Evolutionary conservation across 2,113 vertebrate genomes (phyloP), one percentile per base, ranked within the genome.

Genomic region (Sebastes fasciatus): DNA sequence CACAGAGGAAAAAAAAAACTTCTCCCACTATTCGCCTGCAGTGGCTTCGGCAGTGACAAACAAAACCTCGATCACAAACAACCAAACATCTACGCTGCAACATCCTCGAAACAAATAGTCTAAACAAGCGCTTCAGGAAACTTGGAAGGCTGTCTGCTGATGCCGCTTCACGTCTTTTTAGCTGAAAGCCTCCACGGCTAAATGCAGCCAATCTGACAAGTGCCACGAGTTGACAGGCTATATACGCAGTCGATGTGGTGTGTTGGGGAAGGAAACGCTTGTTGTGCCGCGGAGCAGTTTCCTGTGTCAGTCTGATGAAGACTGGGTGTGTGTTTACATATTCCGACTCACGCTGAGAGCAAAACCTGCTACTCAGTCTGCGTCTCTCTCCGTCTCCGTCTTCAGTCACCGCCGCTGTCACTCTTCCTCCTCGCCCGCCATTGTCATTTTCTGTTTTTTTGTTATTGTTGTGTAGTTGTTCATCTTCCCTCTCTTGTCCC

Each of bases 201-300:
- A 90, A 82, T 61, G 76, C 48, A 83, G 51, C n/a, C 84, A 57
- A 75, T 81, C 79, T 85, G 76, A 84, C 71, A 69, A 43, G 46
- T 77, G 54, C 82, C 19, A 52, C 4, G 51, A 70, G 75, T 26
- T 68, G 82, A 83, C 85, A 87, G 64, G 55, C 74, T 34, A 52
- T 14, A 13, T 49, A 49, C 4, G 12, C 46, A 13, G 9, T 17
- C 43, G 79, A 79, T 57, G 78, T 42, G 58, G 70, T 34, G 55
- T 34, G 73, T n/a, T 79, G 64, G 34, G 34, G 43, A 51, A 49
- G 69, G 65, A 83, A 63, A 60, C 10, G 73, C 9, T 80, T 72
- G 85, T 77, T 75, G 68, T 74, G 74, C 26, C 34, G 23, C 5
- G 3, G 55, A 80, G 63, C 14, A 26, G 48, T 52, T 34, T 79